Evolutionary conservation across 2,888 invertebrate genomes (phyloP).

Genomic region (Eucera pruinosa): DNA sequence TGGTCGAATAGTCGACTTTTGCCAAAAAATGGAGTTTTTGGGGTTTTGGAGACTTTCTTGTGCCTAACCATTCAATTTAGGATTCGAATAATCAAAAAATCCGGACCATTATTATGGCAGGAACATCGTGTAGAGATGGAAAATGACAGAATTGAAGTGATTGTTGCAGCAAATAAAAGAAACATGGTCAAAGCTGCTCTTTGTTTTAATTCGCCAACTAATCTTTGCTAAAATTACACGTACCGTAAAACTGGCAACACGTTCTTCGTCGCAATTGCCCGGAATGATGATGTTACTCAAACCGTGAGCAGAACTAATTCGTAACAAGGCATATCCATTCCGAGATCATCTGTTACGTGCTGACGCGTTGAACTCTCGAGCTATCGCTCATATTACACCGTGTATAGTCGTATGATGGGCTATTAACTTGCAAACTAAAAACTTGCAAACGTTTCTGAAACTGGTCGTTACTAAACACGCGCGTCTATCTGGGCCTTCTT

Average conservation of each 20-base stretch:
- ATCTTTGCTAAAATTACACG: background rate
- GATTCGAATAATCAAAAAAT: too few relatives aligned
- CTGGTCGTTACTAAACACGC: background rate
- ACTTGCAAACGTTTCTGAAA: background rate
- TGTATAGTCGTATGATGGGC: background rate
- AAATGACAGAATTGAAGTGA: too few relatives aligned
- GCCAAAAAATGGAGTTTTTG: too few relatives aligned
- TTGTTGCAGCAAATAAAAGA: too few relatives aligned
- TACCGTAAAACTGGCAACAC: background rate
- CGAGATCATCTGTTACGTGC: constrained; percentile 24
- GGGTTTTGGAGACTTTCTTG: too few relatives aligned
- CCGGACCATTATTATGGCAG: too few relatives aligned
- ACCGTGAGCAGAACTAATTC: background rate
- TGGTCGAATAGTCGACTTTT: too few relatives aligned
- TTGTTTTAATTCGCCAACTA: background rate
- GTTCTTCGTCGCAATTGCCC: background rate
- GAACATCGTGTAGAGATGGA: too few relatives aligned
- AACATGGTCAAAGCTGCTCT: background rate
- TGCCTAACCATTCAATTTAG: too few relatives aligned
- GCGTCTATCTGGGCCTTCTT: background rate
- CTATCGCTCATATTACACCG: constrained; percentile 8
- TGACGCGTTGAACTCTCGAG: constrained; percentile 1
- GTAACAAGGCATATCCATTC: constrained; percentile 24
- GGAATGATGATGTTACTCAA: background rate
- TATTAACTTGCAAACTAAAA: background rate